Evolutionary conservation across 1,140 invertebrate genomes (phyloP), one percentile per base, ranked within the genome.

Genomic region (Zaprionus tsacasi): DNA sequence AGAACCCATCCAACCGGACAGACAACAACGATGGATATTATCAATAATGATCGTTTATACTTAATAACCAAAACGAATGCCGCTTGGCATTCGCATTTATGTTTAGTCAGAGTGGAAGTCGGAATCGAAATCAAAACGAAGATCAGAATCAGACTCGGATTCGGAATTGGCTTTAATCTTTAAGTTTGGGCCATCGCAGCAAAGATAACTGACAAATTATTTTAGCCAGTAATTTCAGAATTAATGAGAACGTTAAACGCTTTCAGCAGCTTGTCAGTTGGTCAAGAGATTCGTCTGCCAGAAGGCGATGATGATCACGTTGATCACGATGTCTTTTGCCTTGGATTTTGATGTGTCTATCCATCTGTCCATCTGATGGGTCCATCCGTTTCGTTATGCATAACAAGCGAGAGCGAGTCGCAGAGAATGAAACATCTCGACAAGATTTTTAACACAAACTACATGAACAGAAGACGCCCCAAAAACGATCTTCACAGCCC

Each of bases 181-280:
- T 25, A 12, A 25, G 17, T 50, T 50, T 8, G 4, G 15, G 10
- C 45, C 21, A 7, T 7, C 45, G 40, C n/a, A 45, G 40, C 40
- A 6, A 6, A n/a, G 6, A 50, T 12, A 64, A 45, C 74, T 81
- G 78, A 73, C 78, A 72, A 76, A 72, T 72, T 55, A 73, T 55
- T 36, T 58, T 38, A 15, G 55, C 52, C 52, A 58, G 64, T 68
- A 74, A 77, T 77, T 58, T 64, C 38, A 40, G 61, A 61, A 67
- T 79, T 82, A 86, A 86, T 86, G 79, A 79, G 82, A 86, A 87
- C 82, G 82, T 88, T 87, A 79, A 81, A 70, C 79, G 67, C 66
- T 87, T 81, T 88, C 82, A 82, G 68, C 82, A 75, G 76, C 76
- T 88, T 87, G 79, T 83, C 83, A 69, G 50, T 57, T 54, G 35